phyloP scores from a whole-genome alignment of 1,140 invertebrate genomes.

The Seison nebaliae region DNA sequence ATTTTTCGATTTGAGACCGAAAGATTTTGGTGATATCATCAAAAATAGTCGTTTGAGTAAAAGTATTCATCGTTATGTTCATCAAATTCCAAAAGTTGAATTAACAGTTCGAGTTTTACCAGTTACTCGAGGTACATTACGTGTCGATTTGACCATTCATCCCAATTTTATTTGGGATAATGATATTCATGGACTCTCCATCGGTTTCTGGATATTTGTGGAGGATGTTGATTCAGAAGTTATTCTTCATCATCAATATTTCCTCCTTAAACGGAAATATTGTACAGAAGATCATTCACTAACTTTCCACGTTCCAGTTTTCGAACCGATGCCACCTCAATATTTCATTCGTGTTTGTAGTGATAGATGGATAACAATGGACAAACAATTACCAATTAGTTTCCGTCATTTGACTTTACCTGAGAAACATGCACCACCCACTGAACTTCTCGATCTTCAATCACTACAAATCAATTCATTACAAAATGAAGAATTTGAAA shows the following conservation, averaged over 20 bases:
- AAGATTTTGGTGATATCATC: conserved; percentile 86
- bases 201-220: conserved; percentile 88
- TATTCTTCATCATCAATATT: conserved; percentile 84
- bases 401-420: conserved; percentile 87
- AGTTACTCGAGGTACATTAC: conserved; percentile 68
- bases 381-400: conserved; percentile 81
- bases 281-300: conserved; percentile 71
- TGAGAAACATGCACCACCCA: conserved; percentile 87
- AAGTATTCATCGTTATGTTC: conserved; percentile 84
- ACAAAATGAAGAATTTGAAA: conserved; percentile 55
- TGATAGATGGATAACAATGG: conserved; percentile 40
- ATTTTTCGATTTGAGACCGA: conserved; percentile 75
- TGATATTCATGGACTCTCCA: conserved; percentile 42
- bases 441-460: conserved; percentile 85
- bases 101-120: conserved; percentile 84
- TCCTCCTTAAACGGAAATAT: conserved; percentile 75
- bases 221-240: conserved; percentile 84
- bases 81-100: conserved; percentile 81
- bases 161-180: conserved; percentile 99
- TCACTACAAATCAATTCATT: conserved; percentile 53
- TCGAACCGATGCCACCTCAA: conserved; percentile 85
- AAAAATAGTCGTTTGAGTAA: conserved; percentile 82
- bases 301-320: conserved; percentile 92
- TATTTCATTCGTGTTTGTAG: conserved; percentile 58
- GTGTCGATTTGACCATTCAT: conserved; percentile 86